Evolutionary conservation across 2,113 vertebrate genomes (phyloP), one percentile per base, ranked within the genome.

Genomic region (Camelus bactrianus): DNA sequence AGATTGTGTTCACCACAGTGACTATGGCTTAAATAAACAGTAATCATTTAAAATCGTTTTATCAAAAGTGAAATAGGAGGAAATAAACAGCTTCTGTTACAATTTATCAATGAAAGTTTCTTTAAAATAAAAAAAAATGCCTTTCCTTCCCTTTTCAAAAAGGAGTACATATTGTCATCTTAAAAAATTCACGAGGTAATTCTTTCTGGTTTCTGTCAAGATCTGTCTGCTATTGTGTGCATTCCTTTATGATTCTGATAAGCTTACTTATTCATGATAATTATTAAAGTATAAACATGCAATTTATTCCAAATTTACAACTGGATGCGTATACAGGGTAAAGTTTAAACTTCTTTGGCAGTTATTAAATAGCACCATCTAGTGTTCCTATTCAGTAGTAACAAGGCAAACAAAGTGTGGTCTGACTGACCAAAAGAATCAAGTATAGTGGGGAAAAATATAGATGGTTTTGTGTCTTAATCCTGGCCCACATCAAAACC

Each of bases 301-400:
- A 88, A 32, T 76, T 92, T 64, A 73, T 42, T 93, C 11, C 26
- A 72, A 90, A 86, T 86, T 85, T 86, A 89, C 30, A 58, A 60
- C 38, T 81, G 28, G 8, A 89, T 62, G 24, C 38, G 72, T 1
- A 50, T 35, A 38, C 56, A 13, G 11, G 35, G 35, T 82, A 70
- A 26, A 38, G 26, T 19, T 82, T n/a, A 77, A 87, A 56, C 35
- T 46, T 69, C 72, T 76, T 32, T n/a, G 14, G 35, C 50, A 69
- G 50, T 67, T 97, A 89, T 35, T 73, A 94, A 95, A 97, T 0
- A 35, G 67, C 95, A 81, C 98, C 98, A 98, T 62, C 98, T 98
- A 98, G 89, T 54, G 97, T 89, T 96, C 35, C 42, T 35, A 92
- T 48, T 46, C 10, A 60, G 26, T 56, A 75, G 10, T 46, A 70